phyloP scores from a whole-genome alignment of 2,113 vertebrate genomes.

The Gorsachius goisagi region DNA sequence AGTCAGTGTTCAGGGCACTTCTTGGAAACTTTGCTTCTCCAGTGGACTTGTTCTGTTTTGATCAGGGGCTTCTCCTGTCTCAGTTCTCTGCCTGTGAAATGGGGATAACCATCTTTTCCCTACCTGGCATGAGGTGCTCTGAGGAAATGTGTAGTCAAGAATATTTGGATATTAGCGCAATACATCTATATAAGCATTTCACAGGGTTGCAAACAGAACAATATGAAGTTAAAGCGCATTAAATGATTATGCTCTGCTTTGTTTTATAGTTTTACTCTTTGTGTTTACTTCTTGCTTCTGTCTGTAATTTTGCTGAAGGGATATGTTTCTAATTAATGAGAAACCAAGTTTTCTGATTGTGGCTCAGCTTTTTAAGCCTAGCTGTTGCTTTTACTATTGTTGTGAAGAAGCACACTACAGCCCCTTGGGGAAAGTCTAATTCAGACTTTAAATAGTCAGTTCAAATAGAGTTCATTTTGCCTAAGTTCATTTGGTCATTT shows the following conservation, averaged over 20 bases:
- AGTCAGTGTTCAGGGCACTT: background rate
- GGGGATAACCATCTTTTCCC: background rate
- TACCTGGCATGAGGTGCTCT: background rate
- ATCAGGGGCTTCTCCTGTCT: background rate
- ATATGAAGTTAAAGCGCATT: background rate
- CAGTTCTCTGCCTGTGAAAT: background rate
- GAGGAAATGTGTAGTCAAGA: background rate
- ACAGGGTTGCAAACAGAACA: background rate
- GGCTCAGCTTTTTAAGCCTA: background rate
- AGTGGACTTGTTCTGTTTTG: background rate
- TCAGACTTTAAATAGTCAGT: background rate
- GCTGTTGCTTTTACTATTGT: background rate
- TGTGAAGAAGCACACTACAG: background rate
- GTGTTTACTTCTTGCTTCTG: background rate
- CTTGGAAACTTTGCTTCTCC: background rate
- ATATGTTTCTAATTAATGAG: background rate
- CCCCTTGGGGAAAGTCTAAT: background rate
- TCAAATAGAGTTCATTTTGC: background rate
- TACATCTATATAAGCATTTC: background rate
- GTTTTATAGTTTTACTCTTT: background rate
- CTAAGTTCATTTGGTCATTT: background rate
- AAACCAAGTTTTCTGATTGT: background rate
- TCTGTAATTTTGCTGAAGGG: background rate
- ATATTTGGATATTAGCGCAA: background rate
- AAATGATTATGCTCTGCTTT: background rate